Conservation (phyloP, 2,797 vertebrate genomes). For the Muscicapa striata region DNA sequence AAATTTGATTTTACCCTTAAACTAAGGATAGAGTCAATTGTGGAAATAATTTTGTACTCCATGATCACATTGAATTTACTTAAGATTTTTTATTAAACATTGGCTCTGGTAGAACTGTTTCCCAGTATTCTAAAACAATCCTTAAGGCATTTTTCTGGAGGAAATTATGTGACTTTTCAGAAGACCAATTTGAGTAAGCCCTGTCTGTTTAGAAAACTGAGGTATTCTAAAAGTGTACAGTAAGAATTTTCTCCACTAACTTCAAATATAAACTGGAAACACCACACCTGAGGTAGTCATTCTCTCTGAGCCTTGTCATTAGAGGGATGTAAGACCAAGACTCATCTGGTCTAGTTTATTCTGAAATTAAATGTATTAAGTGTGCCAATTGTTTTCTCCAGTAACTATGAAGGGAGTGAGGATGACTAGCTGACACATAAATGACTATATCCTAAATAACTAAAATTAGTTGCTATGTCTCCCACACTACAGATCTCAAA, state of each 20-base stretch:
- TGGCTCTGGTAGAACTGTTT: neutral
- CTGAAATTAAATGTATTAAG: neutral
- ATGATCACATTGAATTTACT: neutral
- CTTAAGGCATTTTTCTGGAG: neutral
- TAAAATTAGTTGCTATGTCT: neutral
- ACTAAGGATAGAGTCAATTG: neutral
- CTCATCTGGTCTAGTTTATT: neutral
- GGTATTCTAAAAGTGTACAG: neutral
- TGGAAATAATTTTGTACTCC: neutral
- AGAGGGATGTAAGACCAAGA: neutral
- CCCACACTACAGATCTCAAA: neutral
- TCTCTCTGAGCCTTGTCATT: neutral
- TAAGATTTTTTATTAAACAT: neutral
- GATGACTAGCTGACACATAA: neutral
- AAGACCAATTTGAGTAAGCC: neutral
- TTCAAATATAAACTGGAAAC: neutral
- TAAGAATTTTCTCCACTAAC: neutral
- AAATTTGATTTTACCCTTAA: neutral
- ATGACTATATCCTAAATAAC: neutral
- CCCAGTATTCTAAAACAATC: neutral
- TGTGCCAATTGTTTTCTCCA: neutral
- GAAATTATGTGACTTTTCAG: neutral
- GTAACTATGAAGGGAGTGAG: neutral
- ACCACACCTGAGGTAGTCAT: neutral
- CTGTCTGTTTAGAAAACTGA: neutral